Evolutionary conservation across 2,888 invertebrate genomes (phyloP).

Genomic region (Microctonus aethiopoides): DNA sequence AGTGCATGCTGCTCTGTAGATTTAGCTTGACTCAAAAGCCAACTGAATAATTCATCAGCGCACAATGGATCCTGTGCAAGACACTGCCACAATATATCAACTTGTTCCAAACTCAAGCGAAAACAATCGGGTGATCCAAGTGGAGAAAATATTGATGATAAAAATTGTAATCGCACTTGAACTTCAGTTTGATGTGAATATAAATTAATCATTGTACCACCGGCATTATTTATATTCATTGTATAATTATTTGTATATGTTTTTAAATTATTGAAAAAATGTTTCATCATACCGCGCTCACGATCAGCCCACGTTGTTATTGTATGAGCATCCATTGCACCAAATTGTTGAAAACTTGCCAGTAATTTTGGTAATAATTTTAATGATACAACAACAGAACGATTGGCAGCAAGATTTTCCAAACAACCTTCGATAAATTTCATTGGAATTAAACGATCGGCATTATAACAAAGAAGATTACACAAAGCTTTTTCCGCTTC

Average conservation of each 20-base stretch:
- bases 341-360: constrained; percentile 90
- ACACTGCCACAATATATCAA: constrained; percentile 92
- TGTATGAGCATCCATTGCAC: constrained; percentile 85
- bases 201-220: constrained; percentile 59
- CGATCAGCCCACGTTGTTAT: constrained; percentile 94
- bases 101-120: constrained; percentile 86
- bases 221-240: constrained; percentile 50
- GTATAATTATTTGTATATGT: constrained; percentile 72
- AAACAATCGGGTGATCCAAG: constrained; percentile 91
- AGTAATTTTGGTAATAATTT: constrained; percentile 89
- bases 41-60: constrained; percentile 92
- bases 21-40: constrained; percentile 92
- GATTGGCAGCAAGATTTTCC: constrained; percentile 87
- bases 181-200: constrained; percentile 88
- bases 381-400: constrained; percentile 90
- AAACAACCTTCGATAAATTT: constrained; percentile 96
- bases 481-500: constrained; percentile 95
- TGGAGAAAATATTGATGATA: constrained; percentile 91
- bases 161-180: constrained; percentile 90
- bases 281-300: constrained; percentile 91
- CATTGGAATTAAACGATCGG: constrained; percentile 88
- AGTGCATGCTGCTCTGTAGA: constrained; percentile 93
- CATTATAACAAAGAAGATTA: constrained; percentile 88
- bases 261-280: constrained; percentile 89
- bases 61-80: constrained; percentile 87